Conservation (phyloP, 1,140 invertebrate genomes). For the Hypsibius dujardini region DNA sequence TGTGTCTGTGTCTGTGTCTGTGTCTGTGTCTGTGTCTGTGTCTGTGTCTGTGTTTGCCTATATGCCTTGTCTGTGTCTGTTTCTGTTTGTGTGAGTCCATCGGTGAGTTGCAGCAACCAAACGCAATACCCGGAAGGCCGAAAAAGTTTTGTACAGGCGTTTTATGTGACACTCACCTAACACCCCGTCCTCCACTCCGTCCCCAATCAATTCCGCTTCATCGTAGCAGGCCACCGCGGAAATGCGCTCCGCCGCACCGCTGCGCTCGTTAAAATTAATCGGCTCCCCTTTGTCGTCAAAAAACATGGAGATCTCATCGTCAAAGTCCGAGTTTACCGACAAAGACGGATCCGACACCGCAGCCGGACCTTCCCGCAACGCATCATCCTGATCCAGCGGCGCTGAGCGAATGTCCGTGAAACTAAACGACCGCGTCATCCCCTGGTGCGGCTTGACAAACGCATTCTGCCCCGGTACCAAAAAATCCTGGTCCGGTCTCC, state of each 20-base stretch:
- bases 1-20: no score
- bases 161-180: no score
- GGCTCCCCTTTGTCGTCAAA: slow-evolving; percentile 17
- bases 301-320: slow-evolving; percentile 14
- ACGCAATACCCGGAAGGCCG: no score
- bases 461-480: slow-evolving; percentile 8
- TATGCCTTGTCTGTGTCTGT: no score
- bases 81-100: no score
- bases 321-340: slow-evolving; percentile 16
- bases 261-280: slow-evolving; percentile 3
- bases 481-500: not conserved
- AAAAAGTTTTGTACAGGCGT: no score
- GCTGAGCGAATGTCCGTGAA: slow-evolving; percentile 4
- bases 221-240: not conserved
- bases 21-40: no score
- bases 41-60: no score
- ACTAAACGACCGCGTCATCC: slow-evolving; percentile 6
- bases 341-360: slow-evolving; percentile 9
- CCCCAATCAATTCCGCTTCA: not conserved
- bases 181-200: no score
- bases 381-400: not conserved
- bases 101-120: no score
- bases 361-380: not conserved
- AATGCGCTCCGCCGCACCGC: not conserved
- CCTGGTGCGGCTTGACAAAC: not conserved